phyloP scores from a whole-genome alignment of 2,113 vertebrate species.

The Macquaria ambigua region DNA sequence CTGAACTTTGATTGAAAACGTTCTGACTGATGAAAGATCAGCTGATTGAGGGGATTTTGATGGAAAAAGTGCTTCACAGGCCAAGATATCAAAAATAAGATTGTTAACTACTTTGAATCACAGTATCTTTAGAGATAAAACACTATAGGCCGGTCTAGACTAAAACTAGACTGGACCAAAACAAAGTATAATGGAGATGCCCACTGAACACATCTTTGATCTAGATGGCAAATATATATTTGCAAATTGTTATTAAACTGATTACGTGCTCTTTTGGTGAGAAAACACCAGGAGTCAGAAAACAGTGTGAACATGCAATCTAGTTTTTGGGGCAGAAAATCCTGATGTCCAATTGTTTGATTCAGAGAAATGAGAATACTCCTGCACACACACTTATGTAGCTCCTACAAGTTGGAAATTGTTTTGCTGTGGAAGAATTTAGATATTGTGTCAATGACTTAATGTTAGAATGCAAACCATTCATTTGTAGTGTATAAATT shows the following conservation, averaged over 20 bases:
- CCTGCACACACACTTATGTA: neutral
- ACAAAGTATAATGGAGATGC: neutral
- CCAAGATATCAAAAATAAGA: neutral
- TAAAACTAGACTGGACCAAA: neutral
- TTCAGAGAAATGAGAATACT: neutral
- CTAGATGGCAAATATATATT: too few relatives aligned
- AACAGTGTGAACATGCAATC: neutral
- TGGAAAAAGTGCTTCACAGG: neutral
- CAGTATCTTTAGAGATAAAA: neutral
- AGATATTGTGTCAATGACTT: neutral
- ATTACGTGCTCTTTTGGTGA: neutral
- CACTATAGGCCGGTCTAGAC: neutral
- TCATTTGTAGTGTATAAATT: neutral
- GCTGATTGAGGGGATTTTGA: neutral
- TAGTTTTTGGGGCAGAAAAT: too few relatives aligned
- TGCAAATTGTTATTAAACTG: neutral
- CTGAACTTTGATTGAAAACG: neutral
- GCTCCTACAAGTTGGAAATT: neutral
- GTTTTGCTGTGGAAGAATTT: neutral
- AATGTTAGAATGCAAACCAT: neutral
- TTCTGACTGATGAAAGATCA: neutral
- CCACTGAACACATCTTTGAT: too few relatives aligned
- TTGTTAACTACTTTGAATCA: neutral
- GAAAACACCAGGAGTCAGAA: neutral
- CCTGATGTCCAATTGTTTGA: neutral